phyloP scores from a whole-genome alignment of 92 coral and sea anemone species.

The Palythoa heliodiscus region DNA sequence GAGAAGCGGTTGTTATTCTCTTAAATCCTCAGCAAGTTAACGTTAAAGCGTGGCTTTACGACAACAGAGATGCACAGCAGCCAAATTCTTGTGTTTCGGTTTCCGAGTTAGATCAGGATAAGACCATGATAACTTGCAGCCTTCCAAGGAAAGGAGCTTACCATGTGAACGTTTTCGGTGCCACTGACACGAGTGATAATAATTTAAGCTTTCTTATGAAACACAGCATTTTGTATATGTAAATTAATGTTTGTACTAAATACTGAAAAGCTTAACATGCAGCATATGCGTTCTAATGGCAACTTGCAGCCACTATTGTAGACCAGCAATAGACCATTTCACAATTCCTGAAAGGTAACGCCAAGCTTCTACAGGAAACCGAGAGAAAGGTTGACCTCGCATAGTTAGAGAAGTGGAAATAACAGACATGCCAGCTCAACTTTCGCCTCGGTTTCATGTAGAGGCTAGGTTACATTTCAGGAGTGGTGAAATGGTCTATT shows the following conservation, averaged over 20 bases:
- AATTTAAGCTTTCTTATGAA: conserved; percentile 51
- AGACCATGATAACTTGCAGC: conserved; percentile 61
- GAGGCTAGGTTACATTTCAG: too few relatives aligned
- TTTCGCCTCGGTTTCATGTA: too few relatives aligned
- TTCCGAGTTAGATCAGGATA: conserved; percentile 50
- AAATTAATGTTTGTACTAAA: not conserved
- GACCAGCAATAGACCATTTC: too few relatives aligned
- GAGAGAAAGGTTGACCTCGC: too few relatives aligned
- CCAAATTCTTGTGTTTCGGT: conserved; percentile 48
- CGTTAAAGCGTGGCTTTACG: conserved; percentile 52
- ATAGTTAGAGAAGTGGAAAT: too few relatives aligned
- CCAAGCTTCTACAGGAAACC: too few relatives aligned
- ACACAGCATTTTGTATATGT: conserved; percentile 59
- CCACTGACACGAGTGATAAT: conserved; percentile 41
- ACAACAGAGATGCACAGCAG: conserved; percentile 42
- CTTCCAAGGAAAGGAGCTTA: conserved; percentile 73
- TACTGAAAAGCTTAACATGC: too few relatives aligned
- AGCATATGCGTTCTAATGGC: too few relatives aligned
- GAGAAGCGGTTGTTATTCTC: conserved; percentile 60
- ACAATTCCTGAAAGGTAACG: too few relatives aligned
- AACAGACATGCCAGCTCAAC: too few relatives aligned
- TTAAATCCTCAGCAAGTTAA: conserved; percentile 59
- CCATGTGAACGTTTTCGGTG: conserved; percentile 58
- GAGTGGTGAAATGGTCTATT: too few relatives aligned
- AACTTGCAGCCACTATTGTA: too few relatives aligned